Percentiles rank a stretch among this genome's conserved stretches.
Evolutionary conservation across 2,888 invertebrate genomes (phyloP).

Genomic region (Carpatolechia fugitivella): DNA sequence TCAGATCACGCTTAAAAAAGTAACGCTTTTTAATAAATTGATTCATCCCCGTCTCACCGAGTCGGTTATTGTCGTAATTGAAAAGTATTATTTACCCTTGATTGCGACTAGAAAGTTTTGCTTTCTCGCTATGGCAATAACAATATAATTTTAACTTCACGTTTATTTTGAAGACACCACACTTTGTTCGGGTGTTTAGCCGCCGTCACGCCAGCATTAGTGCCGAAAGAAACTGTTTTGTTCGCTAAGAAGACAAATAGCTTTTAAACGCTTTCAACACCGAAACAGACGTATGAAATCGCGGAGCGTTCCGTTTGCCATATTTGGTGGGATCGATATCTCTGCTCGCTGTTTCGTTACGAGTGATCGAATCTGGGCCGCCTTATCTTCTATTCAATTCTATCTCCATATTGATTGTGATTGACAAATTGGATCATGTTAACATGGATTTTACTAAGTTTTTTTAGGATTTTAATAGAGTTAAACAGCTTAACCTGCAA

Average conservation of each 20-base stretch:
- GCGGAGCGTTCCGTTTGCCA: neutral
- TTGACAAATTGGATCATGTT: neutral
- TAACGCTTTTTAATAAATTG: constrained; percentile 28
- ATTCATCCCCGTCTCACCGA: constrained; percentile 26
- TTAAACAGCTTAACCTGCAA: too few relatives aligned
- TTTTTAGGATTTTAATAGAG: neutral
- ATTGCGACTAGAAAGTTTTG: constrained; percentile 60
- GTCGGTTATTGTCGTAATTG: constrained; percentile 37
- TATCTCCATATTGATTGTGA: neutral
- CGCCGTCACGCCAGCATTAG: constrained; percentile 34
- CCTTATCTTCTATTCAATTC: constrained; percentile 9
- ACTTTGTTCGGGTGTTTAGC: constrained; percentile 31
- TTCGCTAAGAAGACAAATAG: constrained; percentile 26
- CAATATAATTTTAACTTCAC: constrained; percentile 47
- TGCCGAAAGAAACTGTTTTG: constrained; percentile 30
- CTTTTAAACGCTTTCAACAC: constrained; percentile 32
- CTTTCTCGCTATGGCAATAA: constrained; percentile 58
- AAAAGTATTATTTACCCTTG: constrained; percentile 57
- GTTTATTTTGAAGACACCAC: constrained; percentile 49
- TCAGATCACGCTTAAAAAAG: constrained; percentile 7
- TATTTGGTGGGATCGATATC: constrained; percentile 1
- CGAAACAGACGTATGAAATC: constrained; percentile 14
- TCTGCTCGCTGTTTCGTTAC: neutral
- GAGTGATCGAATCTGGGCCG: constrained; percentile 4
- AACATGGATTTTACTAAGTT: neutral